Evolutionary conservation across 2,113 vertebrate species (phyloP).

Genomic region (Archilochus colubris): DNA sequence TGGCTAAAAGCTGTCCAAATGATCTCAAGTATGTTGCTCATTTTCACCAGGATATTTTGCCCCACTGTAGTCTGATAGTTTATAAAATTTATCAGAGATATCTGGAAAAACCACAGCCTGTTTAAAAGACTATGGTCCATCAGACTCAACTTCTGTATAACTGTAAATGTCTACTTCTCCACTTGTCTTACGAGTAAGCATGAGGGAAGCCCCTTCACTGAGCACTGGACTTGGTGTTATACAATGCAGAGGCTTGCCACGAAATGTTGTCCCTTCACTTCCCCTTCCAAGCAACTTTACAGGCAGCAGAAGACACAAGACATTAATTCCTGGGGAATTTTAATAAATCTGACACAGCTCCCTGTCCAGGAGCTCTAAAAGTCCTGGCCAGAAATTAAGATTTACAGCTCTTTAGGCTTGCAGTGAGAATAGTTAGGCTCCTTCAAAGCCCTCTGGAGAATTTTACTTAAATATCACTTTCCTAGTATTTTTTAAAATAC

Average conservation of each 20-base stretch:
- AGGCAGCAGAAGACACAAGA: background rate
- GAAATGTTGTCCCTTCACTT: background rate
- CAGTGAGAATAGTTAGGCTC: background rate
- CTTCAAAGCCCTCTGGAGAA: background rate
- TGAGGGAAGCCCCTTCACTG: background rate
- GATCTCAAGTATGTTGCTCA: background rate
- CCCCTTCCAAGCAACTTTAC: background rate
- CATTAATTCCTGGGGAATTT: background rate
- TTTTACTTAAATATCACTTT: background rate
- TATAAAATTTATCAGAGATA: background rate
- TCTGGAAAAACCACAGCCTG: background rate
- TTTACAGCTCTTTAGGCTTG: background rate
- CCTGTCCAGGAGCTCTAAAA: background rate
- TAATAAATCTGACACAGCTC: background rate
- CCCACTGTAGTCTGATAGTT: background rate
- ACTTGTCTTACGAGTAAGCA: background rate
- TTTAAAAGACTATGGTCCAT: background rate
- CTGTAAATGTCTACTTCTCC: background rate
- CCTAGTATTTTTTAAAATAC: background rate
- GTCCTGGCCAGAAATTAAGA: background rate
- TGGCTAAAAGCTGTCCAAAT: background rate
- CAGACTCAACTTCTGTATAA: background rate
- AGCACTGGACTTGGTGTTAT: background rate
- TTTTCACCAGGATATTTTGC: background rate
- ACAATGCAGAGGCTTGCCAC: background rate